Evolutionary conservation across 2,113 vertebrate species (phyloP).

Genomic region (human): DNA sequence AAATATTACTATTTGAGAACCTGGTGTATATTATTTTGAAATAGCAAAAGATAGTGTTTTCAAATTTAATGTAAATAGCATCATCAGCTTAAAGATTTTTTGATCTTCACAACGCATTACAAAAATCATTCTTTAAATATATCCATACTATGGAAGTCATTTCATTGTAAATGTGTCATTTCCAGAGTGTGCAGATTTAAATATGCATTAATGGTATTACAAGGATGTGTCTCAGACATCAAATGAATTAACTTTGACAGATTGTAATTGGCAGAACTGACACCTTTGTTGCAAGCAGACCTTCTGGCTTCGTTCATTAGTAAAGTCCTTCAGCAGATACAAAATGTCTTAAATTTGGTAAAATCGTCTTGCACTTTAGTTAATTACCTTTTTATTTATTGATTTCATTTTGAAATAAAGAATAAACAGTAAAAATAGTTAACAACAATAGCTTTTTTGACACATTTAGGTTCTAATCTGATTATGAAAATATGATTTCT

Average conservation of each 20-base stretch:
- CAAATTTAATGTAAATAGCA: background rate
- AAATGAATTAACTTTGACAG: constrained; percentile 68
- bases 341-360: constrained; percentile 44
- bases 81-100: background rate
- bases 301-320: constrained; percentile 62
- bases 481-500: background rate
- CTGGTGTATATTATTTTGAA: background rate
- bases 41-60: background rate
- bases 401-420: constrained; percentile 40
- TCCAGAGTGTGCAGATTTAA: constrained; percentile 20
- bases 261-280: constrained; percentile 59
- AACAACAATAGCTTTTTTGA: constrained; percentile 54
- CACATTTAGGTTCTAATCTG: background rate
- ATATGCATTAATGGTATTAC: background rate
- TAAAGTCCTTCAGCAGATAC: background rate
- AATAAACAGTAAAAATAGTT: constrained; percentile 30
- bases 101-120: background rate
- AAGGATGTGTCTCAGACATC: constrained; percentile 49
- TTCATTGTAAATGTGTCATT: constrained; percentile 39
- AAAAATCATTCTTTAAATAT: constrained; percentile 36
- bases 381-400: background rate
- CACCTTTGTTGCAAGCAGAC: constrained; percentile 33
- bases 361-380: constrained; percentile 59
- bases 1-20: background rate
- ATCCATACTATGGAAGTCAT: background rate